Base-by-base conservation (phyloP, 1,140 invertebrate genomes). In the Notospermus geniculatus region DNA sequence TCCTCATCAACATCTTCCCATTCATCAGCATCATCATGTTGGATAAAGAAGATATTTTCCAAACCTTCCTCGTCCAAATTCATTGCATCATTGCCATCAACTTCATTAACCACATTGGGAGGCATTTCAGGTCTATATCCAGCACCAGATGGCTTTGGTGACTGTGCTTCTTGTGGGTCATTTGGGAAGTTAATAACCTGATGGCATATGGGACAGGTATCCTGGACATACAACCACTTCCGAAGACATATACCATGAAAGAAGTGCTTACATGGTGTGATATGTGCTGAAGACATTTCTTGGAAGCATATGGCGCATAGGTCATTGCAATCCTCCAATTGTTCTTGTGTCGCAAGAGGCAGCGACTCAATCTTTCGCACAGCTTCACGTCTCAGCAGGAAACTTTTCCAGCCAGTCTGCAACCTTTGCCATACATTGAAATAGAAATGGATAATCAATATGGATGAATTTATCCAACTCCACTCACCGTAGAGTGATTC, bases 401-500 rank as follows among this genome's bases (percentile, higher is more conserved):
- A 97, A 0, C 91, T 90, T 19, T 89, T 89, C 92, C 94, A 97
- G 0, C 94, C 93, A 28, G 89, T 89, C 60, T 89, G 87, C 0
- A 93, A 91, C 74, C 95, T 91, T 77, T 91, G 92, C 92, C 93
- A 97, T 43, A 98, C 93, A 78, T 97, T 98, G 76, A 97, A 97
- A 74, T 98, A 97, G 5, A 92, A 93, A 79, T 98, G 95, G 56
- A 97, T 90, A 70, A 92, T 90, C 87, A 98, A 92, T 89, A 97
- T 95, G 0, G 92, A 85, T 0, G 93, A 92, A 32, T 94, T 86
- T 81, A 69, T 93, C 91, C 50, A 90, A 86, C 63, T 92, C 92
- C 59, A 93, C 88, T n/a, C 90, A 89, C 74, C 96, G 90, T 94
- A 95, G 2, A 96, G 67, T 5, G 97, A 83, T 62, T 97, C 95